Base-by-base conservation (phyloP, 2,888 invertebrate species). In the Stratiomys singularior region DNA sequence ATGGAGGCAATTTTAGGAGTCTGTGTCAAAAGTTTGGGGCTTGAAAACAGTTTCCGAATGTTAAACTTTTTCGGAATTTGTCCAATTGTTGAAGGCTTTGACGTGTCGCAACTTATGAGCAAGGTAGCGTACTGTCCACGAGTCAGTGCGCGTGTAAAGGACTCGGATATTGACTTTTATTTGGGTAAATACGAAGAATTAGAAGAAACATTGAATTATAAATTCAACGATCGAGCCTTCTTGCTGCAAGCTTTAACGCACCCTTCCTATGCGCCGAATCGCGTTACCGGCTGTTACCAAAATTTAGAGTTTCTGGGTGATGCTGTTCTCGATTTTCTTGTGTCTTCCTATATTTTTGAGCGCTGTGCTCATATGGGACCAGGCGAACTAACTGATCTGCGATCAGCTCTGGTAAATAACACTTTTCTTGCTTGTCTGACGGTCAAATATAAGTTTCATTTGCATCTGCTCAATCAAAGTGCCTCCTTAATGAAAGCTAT, bases 381-480 rank as follows among this genome's bases (percentile, higher is more conserved):
- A 0, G 98, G 98, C 0, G 92, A 95, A 21, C 87, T 99, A 77
- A 98, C 98, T 0, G 98, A 99, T 87, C 85, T 99, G 79, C 89
- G 99, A 47, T 98, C 98, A 0, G 96, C 99, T 0, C 89, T 99
- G 1, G 99, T 99, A 1, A 99, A 99, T 85, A 99, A 99, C 84
- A 92, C 95, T 78, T 98, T 97, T 0, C 96, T 99, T 83, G 98
- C 96, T 0, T 93, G 95, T 27, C 90, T 97, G 74, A 91, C 95
- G 4, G 96, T 98, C 15, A 92, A 95, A 81, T 91, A 94, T 86
- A 92, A 93, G 15, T 91, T 98, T 79, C 96, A 99, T 84, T 94
- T 94, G 83, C 92, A 89, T 85, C 87, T 94, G 78, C 83, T 91
- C 69, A 86, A 88, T 46, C 88, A 89, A 78, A 90, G 90, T 78